Percentiles rank a stretch among this genome's conserved stretches.
These are phyloP conservation scores for Parazoanthus swiftii DNA, from an alignment of 92 coral and sea anemone species.

Conservation along the genomic window DNA sequence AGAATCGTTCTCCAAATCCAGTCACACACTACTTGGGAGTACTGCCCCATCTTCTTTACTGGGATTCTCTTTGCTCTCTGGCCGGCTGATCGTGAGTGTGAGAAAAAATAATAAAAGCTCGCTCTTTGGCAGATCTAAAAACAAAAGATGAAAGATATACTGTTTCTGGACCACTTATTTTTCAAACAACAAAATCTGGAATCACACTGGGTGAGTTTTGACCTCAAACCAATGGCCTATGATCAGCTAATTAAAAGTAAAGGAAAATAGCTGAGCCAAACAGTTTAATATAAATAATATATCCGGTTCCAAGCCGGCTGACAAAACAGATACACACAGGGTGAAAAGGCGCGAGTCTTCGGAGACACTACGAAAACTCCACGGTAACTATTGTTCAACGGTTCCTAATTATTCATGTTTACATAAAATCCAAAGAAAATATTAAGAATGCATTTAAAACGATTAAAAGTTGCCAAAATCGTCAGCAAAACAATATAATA, in stretches of 20 bases:
- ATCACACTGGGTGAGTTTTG: conserved; percentile 19
- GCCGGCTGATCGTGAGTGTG: background rate
- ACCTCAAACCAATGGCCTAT: conserved; percentile 22
- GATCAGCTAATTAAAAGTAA: conserved; percentile 8
- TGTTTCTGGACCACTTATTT: background rate
- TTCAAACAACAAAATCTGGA: background rate
- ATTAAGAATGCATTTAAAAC: background rate
- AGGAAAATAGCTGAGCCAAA: background rate
- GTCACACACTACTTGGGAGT: background rate
- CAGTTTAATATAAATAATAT: conserved; percentile 2
- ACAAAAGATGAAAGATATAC: background rate
- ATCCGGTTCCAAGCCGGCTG: background rate
- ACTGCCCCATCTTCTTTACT: background rate
- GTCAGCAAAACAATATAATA: background rate
- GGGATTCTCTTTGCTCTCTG: background rate
- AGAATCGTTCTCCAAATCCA: background rate
- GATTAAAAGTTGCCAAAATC: background rate
- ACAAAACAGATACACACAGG: background rate
- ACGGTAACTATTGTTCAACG: background rate
- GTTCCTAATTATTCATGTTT: background rate
- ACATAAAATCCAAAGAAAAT: background rate
- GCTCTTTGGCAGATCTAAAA: background rate
- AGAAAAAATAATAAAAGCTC: background rate
- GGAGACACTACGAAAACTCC: background rate
- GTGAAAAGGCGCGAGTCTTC: background rate